Percentiles rank a stretch among this genome's conserved stretches.
These are phyloP conservation scores for Muscina levida DNA, from an alignment of 2,888 invertebrate species.

Conservation along the genomic window DNA sequence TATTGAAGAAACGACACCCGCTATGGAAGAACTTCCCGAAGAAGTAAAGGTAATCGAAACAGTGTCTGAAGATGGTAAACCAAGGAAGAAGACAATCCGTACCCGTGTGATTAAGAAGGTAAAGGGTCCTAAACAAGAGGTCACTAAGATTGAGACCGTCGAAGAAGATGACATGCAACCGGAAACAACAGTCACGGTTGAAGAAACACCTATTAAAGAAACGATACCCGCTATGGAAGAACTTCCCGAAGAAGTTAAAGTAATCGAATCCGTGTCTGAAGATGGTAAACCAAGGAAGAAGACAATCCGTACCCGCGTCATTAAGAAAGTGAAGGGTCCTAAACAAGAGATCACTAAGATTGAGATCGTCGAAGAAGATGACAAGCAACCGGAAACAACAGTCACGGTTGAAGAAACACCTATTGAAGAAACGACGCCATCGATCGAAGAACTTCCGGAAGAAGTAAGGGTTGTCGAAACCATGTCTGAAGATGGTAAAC, in stretches of 20 bases:
- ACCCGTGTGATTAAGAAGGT: slow-evolving; percentile 56
- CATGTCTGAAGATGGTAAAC: slow-evolving; percentile 67
- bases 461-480: slow-evolving; percentile 63
- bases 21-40: slow-evolving; percentile 47
- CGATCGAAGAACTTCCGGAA: slow-evolving; percentile 62
- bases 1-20: neutral
- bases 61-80: slow-evolving; percentile 54
- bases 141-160: slow-evolving; percentile 58
- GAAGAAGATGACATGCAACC: slow-evolving; percentile 58
- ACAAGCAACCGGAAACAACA: slow-evolving; percentile 65
- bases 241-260: slow-evolving; percentile 66
- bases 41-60: slow-evolving; percentile 54
- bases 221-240: slow-evolving; percentile 44
- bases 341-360: slow-evolving; percentile 69
- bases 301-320: slow-evolving; percentile 68
- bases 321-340: slow-evolving; percentile 69
- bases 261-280: slow-evolving; percentile 74
- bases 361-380: slow-evolving; percentile 69
- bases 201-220: slow-evolving; percentile 50
- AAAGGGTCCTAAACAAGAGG: slow-evolving; percentile 58
- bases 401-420: slow-evolving; percentile 66
- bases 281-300: slow-evolving; percentile 70
- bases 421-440: slow-evolving; percentile 52
- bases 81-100: slow-evolving; percentile 53
- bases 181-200: slow-evolving; percentile 54